Conservation (phyloP, 2,888 invertebrate genomes). For the Clunio marinus region DNA sequence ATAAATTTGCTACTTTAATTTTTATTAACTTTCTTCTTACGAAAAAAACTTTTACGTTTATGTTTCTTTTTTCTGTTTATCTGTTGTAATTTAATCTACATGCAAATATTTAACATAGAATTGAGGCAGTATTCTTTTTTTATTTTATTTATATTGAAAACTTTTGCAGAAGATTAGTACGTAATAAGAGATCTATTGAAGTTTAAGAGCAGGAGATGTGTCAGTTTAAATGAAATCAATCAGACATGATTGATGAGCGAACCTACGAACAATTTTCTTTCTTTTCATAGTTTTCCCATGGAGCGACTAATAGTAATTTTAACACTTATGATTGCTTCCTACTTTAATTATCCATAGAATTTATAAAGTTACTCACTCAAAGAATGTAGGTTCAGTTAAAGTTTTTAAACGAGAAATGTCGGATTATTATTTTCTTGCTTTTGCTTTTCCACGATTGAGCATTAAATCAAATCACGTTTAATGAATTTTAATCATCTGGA, state of each 20-base stretch:
- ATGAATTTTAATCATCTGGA: constrained; percentile 65
- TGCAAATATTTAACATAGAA: constrained; percentile 2
- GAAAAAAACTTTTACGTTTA: not conserved
- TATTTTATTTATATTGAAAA: no score
- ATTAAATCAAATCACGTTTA: not conserved
- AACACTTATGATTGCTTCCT: constrained; percentile 19
- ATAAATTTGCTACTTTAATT: not conserved
- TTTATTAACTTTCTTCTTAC: no score
- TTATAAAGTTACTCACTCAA: constrained; percentile 1
- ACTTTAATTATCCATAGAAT: not conserved
- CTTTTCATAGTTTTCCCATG: no score
- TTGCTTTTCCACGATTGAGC: constrained; percentile 13
- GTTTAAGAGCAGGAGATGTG: no score
- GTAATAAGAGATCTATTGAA: constrained; percentile 6
- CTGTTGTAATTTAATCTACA: not conserved
- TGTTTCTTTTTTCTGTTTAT: not conserved
- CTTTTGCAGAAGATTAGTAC: constrained; percentile 29
- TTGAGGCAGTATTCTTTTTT: constrained; percentile 35
- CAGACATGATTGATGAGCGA: no score
- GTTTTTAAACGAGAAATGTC: no score
- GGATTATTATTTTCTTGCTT: no score
- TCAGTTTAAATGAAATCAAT: no score
- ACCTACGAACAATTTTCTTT: no score
- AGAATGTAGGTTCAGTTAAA: no score
- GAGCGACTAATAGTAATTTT: not conserved